phyloP scores from a whole-genome alignment of 2,888 invertebrate genomes.

The Oasisia sp. region DNA sequence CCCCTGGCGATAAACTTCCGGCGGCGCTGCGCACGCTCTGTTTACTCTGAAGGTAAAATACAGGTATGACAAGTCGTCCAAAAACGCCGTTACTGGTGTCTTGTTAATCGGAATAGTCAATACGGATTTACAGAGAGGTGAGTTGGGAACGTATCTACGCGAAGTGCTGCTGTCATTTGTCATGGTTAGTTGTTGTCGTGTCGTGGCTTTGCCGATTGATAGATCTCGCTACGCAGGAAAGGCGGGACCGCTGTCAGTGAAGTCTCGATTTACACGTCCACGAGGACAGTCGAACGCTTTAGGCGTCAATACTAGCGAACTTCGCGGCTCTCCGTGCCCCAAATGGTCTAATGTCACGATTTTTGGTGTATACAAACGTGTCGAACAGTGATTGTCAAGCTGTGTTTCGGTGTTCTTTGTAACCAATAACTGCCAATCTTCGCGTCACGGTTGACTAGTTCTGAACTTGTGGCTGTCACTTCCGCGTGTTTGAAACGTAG shows the following conservation, averaged over 20 bases:
- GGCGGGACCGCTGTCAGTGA: background rate
- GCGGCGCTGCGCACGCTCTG: conserved; percentile 17
- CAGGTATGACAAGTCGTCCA: conserved; percentile 13
- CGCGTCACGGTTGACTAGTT: background rate
- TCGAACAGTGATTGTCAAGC: background rate
- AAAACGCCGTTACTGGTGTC: background rate
- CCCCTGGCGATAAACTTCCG: background rate
- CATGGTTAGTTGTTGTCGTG: background rate
- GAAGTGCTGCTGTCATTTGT: background rate
- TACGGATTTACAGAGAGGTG: conserved; percentile 6
- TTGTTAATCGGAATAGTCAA: conserved; percentile 3
- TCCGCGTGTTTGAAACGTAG: background rate
- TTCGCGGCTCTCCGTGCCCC: background rate
- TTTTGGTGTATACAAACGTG: background rate
- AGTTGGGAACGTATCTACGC: background rate
- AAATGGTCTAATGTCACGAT: background rate
- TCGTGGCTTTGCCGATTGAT: background rate
- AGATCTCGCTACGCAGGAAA: background rate
- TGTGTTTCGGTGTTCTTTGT: background rate
- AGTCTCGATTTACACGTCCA: background rate
- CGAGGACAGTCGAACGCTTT: background rate
- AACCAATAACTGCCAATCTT: background rate
- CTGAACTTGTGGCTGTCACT: background rate
- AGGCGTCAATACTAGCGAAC: background rate
- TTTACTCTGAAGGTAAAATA: conserved; percentile 8